phyloP scores from a whole-genome alignment of 92 coral and sea anemone genomes.

The Plumapathes pennacea region DNA sequence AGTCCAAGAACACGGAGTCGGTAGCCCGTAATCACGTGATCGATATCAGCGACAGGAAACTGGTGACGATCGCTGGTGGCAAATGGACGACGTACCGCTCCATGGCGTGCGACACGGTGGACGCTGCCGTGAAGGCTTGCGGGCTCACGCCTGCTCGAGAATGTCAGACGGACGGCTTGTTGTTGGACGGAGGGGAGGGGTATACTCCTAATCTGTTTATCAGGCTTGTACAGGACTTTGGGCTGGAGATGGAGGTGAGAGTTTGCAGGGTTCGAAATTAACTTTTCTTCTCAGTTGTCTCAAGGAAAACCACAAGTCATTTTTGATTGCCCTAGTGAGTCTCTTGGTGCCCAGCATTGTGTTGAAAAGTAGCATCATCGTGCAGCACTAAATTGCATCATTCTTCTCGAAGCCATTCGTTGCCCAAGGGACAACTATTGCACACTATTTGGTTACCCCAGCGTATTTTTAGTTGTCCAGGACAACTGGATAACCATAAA shows the following conservation, averaged over 20 bases:
- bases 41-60: slow-evolving; percentile 78
- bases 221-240: slow-evolving; percentile 89
- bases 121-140: slow-evolving; percentile 82
- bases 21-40: slow-evolving; percentile 97
- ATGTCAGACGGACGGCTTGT: slow-evolving; percentile 94
- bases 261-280: neutral
- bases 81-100: slow-evolving; percentile 99
- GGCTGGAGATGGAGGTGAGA: slow-evolving; percentile 88
- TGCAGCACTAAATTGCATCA: too few species aligned
- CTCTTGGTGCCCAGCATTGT: too few species aligned
- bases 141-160: slow-evolving; percentile 69
- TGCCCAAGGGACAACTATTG: too few species aligned
- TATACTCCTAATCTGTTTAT: slow-evolving; percentile 75
- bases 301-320: too few species aligned
- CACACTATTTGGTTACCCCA: too few species aligned
- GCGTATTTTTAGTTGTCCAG: too few species aligned
- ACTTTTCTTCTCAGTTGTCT: too few species aligned
- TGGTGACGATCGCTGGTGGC: slow-evolving; percentile 98
- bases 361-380: too few species aligned
- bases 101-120: slow-evolving; percentile 91
- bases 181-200: slow-evolving; percentile 95
- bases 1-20: slow-evolving; percentile 86
- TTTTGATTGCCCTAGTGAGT: too few species aligned
- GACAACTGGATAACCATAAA: too few species aligned
- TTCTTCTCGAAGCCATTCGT: too few species aligned